A percentile compares a stretch with the other conserved stretches of the same genome.
Evolutionary conservation across 2,888 invertebrate genomes (phyloP).

Genomic region (Lepas anatifera): DNA sequence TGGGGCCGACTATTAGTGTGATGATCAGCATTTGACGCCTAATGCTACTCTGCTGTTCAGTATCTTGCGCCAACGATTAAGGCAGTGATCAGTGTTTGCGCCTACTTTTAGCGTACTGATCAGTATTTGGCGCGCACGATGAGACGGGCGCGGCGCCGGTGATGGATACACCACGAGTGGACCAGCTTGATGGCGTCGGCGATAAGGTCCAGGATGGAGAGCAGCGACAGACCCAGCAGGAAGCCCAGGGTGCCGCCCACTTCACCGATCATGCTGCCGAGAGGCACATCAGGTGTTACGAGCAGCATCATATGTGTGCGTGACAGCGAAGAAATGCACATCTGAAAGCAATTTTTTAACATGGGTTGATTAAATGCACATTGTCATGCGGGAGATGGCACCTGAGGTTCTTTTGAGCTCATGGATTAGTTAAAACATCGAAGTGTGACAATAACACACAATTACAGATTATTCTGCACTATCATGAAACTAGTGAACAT

Average conservation of each 20-base stretch:
- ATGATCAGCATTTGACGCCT: too few relatives aligned
- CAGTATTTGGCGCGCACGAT: not conserved
- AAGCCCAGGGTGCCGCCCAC: not conserved
- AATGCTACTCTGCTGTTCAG: too few relatives aligned
- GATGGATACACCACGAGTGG: not conserved
- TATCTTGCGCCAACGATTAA: too few relatives aligned
- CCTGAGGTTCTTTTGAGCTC: too few relatives aligned
- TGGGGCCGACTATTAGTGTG: too few relatives aligned
- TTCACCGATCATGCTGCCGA: not conserved
- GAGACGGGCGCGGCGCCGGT: not conserved
- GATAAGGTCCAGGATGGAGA: slow-evolving; percentile 4
- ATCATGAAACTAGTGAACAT: too few relatives aligned
- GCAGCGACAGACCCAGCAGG: not conserved
- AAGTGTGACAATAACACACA: too few relatives aligned
- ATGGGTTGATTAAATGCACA: not conserved
- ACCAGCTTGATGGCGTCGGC: not conserved
- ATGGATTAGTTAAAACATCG: too few relatives aligned
- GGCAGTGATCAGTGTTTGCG: too few relatives aligned
- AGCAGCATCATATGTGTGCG: not conserved
- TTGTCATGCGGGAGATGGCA: too few relatives aligned
- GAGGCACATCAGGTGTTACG: not conserved
- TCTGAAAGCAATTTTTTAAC: not conserved
- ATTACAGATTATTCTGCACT: too few relatives aligned
- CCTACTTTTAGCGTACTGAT: too few relatives aligned
- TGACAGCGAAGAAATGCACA: not conserved